Conservation (phyloP, 2,888 invertebrate species). For the Stegana nigrithorax region DNA sequence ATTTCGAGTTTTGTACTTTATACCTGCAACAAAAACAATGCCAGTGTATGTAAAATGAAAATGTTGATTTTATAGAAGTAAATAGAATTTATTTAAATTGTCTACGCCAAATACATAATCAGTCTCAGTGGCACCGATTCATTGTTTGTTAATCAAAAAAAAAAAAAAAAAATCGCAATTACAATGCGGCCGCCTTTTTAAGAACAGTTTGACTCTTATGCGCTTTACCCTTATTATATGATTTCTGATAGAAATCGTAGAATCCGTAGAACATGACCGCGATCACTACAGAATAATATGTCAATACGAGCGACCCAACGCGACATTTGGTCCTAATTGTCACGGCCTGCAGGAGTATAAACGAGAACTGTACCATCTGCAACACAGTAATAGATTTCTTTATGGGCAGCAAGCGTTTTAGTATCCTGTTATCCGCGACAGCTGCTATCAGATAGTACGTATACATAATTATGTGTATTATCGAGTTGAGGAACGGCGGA, state of each 20-base stretch:
- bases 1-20: not conserved
- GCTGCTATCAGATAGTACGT: conserved; percentile 78
- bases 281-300: conserved; percentile 74
- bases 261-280: conserved; percentile 78
- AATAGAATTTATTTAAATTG: not conserved
- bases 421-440: conserved; percentile 71
- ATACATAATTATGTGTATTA: conserved; percentile 83
- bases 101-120: not conserved
- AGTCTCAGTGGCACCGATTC: not conserved
- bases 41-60: too few species aligned
- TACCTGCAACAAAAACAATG: too few species aligned
- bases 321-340: conserved; percentile 69
- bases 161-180: too few species aligned
- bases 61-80: not conserved
- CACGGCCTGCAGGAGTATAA: conserved; percentile 73
- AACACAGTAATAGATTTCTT: conserved; percentile 75
- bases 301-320: conserved; percentile 70
- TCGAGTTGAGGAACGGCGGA: conserved; percentile 75
- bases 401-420: conserved; percentile 71
- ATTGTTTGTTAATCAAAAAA: too few species aligned
- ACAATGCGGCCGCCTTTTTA: not conserved
- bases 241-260: conserved; percentile 75
- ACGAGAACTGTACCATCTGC: conserved; percentile 80
- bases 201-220: not conserved
- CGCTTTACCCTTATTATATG: conserved; percentile 66